Evolutionary conservation across 2,113 vertebrate genomes (phyloP), one percentile per base, ranked within the genome.

Genomic region (Caranx melampygus): DNA sequence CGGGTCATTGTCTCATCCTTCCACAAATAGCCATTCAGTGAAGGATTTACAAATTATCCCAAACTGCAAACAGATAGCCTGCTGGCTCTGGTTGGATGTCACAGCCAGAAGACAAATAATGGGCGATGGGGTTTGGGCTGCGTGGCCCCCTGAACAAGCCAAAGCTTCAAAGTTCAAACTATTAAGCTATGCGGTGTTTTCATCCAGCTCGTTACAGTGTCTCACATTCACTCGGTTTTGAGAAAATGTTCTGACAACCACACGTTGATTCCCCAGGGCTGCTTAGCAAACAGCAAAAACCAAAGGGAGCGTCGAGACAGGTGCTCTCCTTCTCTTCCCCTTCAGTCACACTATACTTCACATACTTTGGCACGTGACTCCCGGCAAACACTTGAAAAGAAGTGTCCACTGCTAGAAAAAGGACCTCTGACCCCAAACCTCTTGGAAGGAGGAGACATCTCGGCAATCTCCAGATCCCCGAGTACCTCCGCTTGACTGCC

Each of bases 211-310:
- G 18, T 71, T 82, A 51, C 71, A 34, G n/a, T 26, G 57, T 79
- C 79, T 88, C 81, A 79, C 54, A 76, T 82, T 85, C 66, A 59
- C 75, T 75, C 61, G 42, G 75, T 73, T 88, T 79, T 45, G 72
- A 81, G 76, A 86, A 87, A 80, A 82, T 80, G 68, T 81, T 84
- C 74, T 86, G 64, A 84, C 80, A 63, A 80, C 77, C 85, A 58
- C 77, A 72, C 49, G 84, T 65, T 35, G 62, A 89, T 75, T 87
- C 80, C 75, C 34, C 18, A 1, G 45, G 37, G 76, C 55, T 31
- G 40, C 69, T 81, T 5, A 26, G 75, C 71, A 83, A 78, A 79
- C 35, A 81, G 42, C 42, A 62, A 34, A 70, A 66, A 51, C 20
- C 1, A 5, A 75, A 34, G 47, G 66, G 73, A 66, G 81, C 76